Conservation (phyloP, 1,140 invertebrate species). For the Polyergus mexicanus region DNA sequence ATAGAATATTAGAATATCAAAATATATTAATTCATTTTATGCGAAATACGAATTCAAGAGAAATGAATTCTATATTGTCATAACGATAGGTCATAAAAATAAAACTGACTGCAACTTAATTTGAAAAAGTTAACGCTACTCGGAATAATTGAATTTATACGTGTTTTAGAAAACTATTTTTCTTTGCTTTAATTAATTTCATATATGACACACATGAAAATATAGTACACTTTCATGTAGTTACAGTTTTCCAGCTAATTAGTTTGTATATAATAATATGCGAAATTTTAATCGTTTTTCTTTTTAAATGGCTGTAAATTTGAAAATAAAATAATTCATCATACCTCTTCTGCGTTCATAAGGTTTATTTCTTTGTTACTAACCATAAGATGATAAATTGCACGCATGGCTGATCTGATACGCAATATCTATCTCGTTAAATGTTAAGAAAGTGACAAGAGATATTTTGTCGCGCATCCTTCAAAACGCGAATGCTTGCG, state of each 20-base stretch:
- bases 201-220: not conserved
- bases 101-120: not conserved
- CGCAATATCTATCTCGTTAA: not conserved
- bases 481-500: not conserved
- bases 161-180: not conserved
- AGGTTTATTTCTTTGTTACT: not conserved
- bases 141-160: slow-evolving; percentile 20
- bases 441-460: not conserved
- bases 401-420: not conserved
- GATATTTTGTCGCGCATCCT: not conserved
- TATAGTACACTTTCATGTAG: not conserved
- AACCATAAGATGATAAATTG: not conserved
- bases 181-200: slow-evolving; percentile 7
- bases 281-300: not conserved
- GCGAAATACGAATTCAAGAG: not conserved
- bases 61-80: not conserved
- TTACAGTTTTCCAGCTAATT: slow-evolving; percentile 20
- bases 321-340: no score
- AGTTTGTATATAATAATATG: not conserved
- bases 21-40: not conserved
- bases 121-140: not conserved
- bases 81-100: not conserved
- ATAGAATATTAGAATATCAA: not conserved
- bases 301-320: not conserved
- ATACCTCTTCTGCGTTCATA: no score